Conservation (phyloP, 2,113 vertebrate genomes). For the Scalopus aquaticus region DNA sequence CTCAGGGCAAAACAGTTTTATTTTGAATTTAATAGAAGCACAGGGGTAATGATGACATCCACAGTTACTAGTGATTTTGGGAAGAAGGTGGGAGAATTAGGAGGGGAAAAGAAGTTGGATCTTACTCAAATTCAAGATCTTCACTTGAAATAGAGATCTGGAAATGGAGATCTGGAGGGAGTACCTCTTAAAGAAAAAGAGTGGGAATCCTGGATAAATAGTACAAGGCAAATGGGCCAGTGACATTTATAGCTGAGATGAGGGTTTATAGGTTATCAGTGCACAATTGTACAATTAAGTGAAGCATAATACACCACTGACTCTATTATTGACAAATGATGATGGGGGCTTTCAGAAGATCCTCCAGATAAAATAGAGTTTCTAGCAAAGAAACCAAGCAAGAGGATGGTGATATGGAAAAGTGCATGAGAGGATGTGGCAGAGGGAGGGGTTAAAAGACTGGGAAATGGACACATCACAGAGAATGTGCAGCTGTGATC, state of each 20-base stretch:
- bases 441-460: background rate
- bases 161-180: background rate
- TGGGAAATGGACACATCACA: background rate
- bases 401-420: background rate
- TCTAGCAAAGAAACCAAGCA: background rate
- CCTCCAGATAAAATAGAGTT: background rate
- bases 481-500: background rate
- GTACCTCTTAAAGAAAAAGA: background rate
- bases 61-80: background rate
- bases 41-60: background rate
- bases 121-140: background rate
- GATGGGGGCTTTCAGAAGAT: background rate
- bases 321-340: background rate
- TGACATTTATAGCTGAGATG: background rate
- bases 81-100: background rate
- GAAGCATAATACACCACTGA: background rate
- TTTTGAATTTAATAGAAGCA: background rate
- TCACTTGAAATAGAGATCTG: background rate
- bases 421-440: background rate
- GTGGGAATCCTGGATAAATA: background rate
- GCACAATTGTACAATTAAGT: background rate
- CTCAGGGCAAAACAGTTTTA: background rate
- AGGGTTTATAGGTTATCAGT: background rate
- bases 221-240: background rate
- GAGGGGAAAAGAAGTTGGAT: background rate